A percentile compares a stretch with the other conserved stretches of the same genome.
phyloP scores from a whole-genome alignment of 2,113 vertebrate genomes.

The Mesitornis unicolor region DNA sequence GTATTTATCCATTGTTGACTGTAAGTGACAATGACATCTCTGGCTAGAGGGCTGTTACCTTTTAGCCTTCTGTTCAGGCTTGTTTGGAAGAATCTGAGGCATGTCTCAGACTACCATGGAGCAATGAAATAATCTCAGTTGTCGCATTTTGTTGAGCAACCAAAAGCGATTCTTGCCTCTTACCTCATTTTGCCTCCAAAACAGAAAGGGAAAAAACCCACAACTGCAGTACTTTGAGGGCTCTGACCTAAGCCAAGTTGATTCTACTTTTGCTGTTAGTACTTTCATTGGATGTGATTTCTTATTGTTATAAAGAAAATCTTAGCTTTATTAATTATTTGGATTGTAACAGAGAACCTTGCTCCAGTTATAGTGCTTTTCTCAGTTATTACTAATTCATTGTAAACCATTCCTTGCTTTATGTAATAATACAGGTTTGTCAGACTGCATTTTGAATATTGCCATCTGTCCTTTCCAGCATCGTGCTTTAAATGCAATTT shows the following conservation, averaged over 20 bases:
- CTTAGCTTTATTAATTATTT: not conserved
- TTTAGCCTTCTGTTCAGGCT: not conserved
- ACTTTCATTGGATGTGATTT: not conserved
- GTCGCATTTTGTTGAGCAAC: not conserved
- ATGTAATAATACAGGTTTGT: not conserved
- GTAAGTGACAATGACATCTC: not conserved
- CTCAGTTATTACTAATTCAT: not conserved
- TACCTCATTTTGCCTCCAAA: not conserved
- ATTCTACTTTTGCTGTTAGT: not conserved
- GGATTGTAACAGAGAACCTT: not conserved
- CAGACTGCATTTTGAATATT: not conserved
- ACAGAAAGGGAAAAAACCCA: not conserved
- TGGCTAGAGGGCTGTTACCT: not conserved
- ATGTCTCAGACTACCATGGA: not conserved
- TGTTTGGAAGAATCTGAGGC: not conserved
- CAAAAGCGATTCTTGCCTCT: not conserved
- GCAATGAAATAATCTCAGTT: not conserved
- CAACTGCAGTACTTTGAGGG: not conserved
- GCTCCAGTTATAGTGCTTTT: not conserved
- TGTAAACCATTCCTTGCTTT: not conserved
- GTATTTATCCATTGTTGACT: not conserved
- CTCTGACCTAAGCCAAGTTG: not conserved
- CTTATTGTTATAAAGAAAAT: not conserved
- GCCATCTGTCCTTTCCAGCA: not conserved
- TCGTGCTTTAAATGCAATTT: not conserved